Conservation (phyloP, 2,888 invertebrate genomes). For the Cremastinae sp. region DNA sequence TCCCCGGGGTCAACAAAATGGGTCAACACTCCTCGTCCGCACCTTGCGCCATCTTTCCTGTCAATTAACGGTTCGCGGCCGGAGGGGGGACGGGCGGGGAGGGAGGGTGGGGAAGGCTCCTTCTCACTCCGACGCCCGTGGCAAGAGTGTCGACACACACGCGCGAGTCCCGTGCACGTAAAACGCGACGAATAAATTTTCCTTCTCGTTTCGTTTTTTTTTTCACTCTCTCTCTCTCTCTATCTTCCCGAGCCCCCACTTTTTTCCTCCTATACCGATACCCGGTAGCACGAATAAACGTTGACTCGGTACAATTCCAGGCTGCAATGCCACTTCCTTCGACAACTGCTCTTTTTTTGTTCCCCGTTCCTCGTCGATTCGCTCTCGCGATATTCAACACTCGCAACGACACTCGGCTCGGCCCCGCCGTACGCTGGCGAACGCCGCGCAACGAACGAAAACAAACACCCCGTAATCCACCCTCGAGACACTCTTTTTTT, state of each 20-base stretch:
- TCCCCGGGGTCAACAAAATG: conserved; percentile 71
- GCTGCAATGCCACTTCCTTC: too few species aligned
- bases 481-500: conserved; percentile 37
- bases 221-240: not conserved
- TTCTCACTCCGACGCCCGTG: conserved; percentile 31
- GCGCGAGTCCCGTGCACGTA: conserved; percentile 17
- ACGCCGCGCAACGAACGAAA: conserved; percentile 27
- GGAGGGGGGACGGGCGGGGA: not conserved
- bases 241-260: not conserved
- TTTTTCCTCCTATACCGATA: too few species aligned
- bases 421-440: not conserved
- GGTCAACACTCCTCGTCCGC: conserved; percentile 81
- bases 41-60: conserved; percentile 80
- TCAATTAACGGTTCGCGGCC: conserved; percentile 65
- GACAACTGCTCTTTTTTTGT: not conserved
- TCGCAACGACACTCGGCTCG: conserved; percentile 6
- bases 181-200: conserved; percentile 25
- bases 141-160: conserved; percentile 21
- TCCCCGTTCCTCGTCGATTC: not conserved
- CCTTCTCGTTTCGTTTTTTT: conserved; percentile 12
- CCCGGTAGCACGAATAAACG: too few species aligned
- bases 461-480: conserved; percentile 57
- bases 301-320: too few species aligned
- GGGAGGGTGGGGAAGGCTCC: conserved; percentile 11
- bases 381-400: not conserved